Evolutionary conservation across 2,113 vertebrate species (phyloP).

Genomic region (Paracyprichromis sp.): DNA sequence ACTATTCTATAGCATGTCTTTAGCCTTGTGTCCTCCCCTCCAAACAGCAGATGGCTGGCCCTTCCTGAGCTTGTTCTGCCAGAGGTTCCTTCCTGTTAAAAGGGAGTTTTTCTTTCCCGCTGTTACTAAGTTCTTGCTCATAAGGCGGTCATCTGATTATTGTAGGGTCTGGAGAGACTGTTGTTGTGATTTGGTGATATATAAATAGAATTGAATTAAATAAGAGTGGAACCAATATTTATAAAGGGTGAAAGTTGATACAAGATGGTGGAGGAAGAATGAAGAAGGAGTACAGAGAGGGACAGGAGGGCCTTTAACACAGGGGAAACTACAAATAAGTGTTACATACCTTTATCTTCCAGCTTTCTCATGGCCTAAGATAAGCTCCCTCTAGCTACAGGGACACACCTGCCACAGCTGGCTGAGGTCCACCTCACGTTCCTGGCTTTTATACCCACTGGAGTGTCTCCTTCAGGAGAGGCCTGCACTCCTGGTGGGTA

Average conservation of each 20-base stretch:
- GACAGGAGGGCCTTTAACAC: conserved; percentile 32
- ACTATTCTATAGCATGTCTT: not conserved
- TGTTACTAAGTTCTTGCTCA: not conserved
- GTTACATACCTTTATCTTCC: conserved; percentile 57
- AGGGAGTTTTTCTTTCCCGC: not conserved
- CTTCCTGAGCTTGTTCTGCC: not conserved
- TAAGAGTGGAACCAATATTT: not conserved
- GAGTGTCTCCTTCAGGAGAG: conserved; percentile 4
- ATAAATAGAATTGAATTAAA: not conserved
- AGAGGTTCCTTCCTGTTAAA: not conserved
- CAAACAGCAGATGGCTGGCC: not conserved
- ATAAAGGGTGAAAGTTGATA: not conserved
- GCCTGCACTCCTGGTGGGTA: not conserved
- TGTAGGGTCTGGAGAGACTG: not conserved
- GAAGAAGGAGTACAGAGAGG: not conserved
- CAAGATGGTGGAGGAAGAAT: not conserved
- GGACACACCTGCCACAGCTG: conserved; percentile 22
- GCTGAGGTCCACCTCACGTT: conserved; percentile 30
- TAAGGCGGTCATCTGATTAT: not conserved
- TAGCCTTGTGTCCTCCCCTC: not conserved
- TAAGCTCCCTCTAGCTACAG: conserved; percentile 26
- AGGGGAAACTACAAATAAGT: conserved; percentile 4
- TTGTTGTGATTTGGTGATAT: not conserved
- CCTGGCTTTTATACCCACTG: conserved; percentile 17
- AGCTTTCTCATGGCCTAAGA: conserved; percentile 12